phyloP scores from a whole-genome alignment of 2,113 vertebrate species.

The Hydrochoerus hydrochaeris region DNA sequence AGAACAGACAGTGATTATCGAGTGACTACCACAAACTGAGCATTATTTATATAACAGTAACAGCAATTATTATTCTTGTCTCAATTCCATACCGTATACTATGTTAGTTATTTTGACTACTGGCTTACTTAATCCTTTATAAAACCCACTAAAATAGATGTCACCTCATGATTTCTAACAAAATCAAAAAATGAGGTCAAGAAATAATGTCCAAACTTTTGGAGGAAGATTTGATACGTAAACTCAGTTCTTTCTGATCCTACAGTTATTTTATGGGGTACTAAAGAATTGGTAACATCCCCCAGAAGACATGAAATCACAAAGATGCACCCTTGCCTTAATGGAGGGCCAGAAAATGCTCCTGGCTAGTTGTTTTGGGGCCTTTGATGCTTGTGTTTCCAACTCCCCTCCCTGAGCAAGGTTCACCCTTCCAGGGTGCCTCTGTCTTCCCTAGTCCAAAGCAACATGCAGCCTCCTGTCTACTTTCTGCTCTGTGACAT shows the following conservation, averaged over 20 bases:
- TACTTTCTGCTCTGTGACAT: constrained; percentile 17
- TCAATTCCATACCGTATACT: not conserved
- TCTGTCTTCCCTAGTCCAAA: not conserved
- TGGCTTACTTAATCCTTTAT: constrained; percentile 1
- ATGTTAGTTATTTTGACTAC: not conserved
- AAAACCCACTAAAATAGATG: not conserved
- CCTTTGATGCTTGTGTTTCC: not conserved
- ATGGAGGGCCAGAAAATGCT: not conserved
- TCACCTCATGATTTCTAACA: not conserved
- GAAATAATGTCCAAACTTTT: not conserved
- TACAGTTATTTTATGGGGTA: not conserved
- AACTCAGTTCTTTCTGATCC: constrained; percentile 4
- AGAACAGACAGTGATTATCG: not conserved
- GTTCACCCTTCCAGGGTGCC: not conserved
- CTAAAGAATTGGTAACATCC: not conserved
- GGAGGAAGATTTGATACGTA: not conserved
- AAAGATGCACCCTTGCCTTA: not conserved
- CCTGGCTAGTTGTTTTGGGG: not conserved
- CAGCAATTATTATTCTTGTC: not conserved
- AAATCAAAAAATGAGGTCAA: not conserved
- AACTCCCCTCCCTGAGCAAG: constrained; percentile 1
- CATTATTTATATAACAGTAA: not conserved
- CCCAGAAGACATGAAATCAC: not conserved
- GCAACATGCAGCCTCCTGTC: not conserved
- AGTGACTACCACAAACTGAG: not conserved